Base-by-base conservation (phyloP, 2,113 vertebrate species). In the Hydrochoerus hydrochaeris region DNA sequence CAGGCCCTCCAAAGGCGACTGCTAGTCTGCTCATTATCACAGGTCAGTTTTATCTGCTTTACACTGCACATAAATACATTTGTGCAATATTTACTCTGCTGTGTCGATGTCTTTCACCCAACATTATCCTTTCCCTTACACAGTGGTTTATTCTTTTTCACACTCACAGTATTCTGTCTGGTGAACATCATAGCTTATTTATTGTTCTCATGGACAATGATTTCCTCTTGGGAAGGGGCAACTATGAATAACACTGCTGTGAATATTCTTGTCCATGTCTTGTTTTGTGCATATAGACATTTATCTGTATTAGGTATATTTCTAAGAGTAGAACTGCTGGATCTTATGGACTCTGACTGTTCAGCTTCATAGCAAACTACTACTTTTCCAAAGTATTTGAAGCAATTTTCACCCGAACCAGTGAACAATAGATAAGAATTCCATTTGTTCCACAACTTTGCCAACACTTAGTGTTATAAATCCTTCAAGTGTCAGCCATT, bases 381-480 rank as follows among this genome's bases (percentile, higher is more conserved):
- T 3, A 84, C 26, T 65, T 90, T 95, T 94, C 65, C 67, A 90
- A 90, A 78, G n/a, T 16, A 62, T 9, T 49, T 58, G 24, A 95
- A 84, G 32, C n/a, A 65, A 65, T 54, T 95, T 84, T 62, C 49
- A 81, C 32, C 85, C 32, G 32, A 80, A 84, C 26, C 62, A 95
- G 49, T 24, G 93, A 87, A 38, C 52, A 65, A 38, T 41, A 22
- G 6, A 26, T 85, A 35, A 93, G 28, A n/a, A 94, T n/a, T 77
- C 30, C 5, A 88, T 71, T 90, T 95, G 28, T 32, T 92, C n/a
- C 57, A 67, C 46, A 80, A 84, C 38, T 94, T 96, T 94, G 71
- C 22, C 75, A 93, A 58, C 4, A 81, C 57, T 91, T 94, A 16
- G 13, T 67, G 71, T 49, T 93, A 0, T 73, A 69, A n/a, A n/a